These are phyloP conservation scores for Leptinotarsa texana DNA, from an alignment of 1,140 invertebrate species.

Conservation along the genomic window DNA sequence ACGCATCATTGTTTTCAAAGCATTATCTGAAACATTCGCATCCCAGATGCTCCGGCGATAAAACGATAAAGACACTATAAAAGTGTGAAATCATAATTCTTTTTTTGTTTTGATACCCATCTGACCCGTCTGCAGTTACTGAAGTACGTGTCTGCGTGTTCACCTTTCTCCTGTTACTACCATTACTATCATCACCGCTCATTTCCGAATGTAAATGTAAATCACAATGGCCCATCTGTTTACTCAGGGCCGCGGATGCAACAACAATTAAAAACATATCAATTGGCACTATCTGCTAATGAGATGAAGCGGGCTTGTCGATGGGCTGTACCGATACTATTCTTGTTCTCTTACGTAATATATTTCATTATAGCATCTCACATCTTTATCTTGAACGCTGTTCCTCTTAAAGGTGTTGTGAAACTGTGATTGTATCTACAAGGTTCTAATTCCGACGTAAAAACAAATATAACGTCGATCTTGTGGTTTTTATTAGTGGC, in stretches of 20 bases:
- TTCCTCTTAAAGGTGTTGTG: not conserved
- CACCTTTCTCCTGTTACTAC: too few species aligned
- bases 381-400: not conserved
- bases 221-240: not conserved
- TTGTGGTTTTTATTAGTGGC: not conserved
- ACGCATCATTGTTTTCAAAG: too few species aligned
- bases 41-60: too few species aligned
- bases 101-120: too few species aligned
- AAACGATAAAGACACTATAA: too few species aligned
- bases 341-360: conserved; percentile 8
- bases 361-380: conserved; percentile 6
- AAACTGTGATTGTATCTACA: conserved; percentile 6
- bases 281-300: conserved; percentile 6
- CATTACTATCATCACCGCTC: not conserved
- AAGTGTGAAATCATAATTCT: too few species aligned
- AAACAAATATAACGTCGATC: conserved; percentile 2
- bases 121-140: too few species aligned
- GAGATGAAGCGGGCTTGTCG: conserved; percentile 4
- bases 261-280: conserved; percentile 8
- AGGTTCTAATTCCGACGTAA: not conserved
- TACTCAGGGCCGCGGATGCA: not conserved
- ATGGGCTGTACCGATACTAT: conserved; percentile 7
- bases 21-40: too few species aligned
- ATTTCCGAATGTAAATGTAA: not conserved
- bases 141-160: too few species aligned